phyloP scores from a whole-genome alignment of 2,113 vertebrate genomes.

The Petaurus breviceps region DNA sequence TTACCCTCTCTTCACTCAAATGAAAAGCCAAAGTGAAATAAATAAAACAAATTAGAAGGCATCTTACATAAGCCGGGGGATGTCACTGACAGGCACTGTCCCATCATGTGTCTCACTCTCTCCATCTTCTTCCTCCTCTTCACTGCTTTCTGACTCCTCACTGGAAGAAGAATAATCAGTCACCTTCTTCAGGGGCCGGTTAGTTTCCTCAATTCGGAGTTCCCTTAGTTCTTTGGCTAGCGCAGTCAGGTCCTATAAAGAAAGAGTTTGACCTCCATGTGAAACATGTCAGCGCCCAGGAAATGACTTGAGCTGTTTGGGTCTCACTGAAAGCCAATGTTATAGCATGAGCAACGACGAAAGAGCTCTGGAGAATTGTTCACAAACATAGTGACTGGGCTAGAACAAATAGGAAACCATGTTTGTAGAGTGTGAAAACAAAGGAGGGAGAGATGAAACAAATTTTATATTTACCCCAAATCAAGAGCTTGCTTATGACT shows the following conservation, averaged over 20 bases:
- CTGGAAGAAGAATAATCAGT: slow-evolving; percentile 99
- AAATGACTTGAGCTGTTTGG: background rate
- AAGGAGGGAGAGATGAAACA: slow-evolving; percentile 84
- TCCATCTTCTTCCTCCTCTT: slow-evolving; percentile 94
- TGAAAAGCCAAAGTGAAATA: background rate
- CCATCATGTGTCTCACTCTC: slow-evolving; percentile 94
- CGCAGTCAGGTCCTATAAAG: slow-evolving; percentile 94
- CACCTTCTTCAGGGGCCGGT: slow-evolving; percentile 96
- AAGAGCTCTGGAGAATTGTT: slow-evolving; percentile 81
- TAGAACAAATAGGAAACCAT: slow-evolving; percentile 83
- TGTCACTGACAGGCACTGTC: slow-evolving; percentile 97
- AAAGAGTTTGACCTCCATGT: slow-evolving; percentile 34
- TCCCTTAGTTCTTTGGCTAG: slow-evolving; percentile 97
- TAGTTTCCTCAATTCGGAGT: slow-evolving; percentile 95
- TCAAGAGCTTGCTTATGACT: slow-evolving; percentile 80
- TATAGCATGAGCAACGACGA: slow-evolving; percentile 83
- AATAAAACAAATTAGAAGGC: rapidly evolving
- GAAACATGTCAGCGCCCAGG: slow-evolving; percentile 43
- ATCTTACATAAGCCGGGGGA: slow-evolving; percentile 97
- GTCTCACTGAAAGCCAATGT: slow-evolving; percentile 81
- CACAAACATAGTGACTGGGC: slow-evolving; percentile 80
- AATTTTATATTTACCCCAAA: slow-evolving; percentile 80
- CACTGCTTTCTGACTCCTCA: slow-evolving; percentile 96
- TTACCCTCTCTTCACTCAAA: background rate
- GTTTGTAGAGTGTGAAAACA: slow-evolving; percentile 84